A percentile compares a stretch with the other conserved stretches of the same genome.
These are phyloP conservation scores for Aleiodes sp. DNA, from an alignment of 1,140 invertebrate species.

Conservation along the genomic window DNA sequence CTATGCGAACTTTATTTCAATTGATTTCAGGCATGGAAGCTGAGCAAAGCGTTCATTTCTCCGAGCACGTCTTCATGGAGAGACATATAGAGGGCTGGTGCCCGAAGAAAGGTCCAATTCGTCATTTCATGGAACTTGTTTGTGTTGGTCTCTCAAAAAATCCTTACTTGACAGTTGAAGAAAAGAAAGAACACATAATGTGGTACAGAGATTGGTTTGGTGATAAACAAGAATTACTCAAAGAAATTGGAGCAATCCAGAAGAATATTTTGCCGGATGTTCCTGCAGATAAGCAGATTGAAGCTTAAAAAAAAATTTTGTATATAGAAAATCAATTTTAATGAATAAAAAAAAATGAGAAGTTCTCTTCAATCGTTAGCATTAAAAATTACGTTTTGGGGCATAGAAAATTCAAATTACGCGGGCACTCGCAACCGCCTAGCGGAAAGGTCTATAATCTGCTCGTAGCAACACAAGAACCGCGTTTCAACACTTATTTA, in stretches of 20 bases:
- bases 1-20: conserved; percentile 32
- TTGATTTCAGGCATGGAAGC: conserved; percentile 75
- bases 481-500: too few species aligned
- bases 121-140: conserved; percentile 97
- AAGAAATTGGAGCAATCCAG: conserved; percentile 69
- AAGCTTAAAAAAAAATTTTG: neutral
- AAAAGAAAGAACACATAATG: conserved; percentile 89
- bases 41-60: conserved; percentile 83
- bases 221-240: conserved; percentile 78
- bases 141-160: conserved; percentile 95
- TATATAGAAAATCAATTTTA: neutral
- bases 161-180: conserved; percentile 85
- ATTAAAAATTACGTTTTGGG: too few species aligned
- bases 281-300: neutral
- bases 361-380: too few species aligned
- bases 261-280: conserved; percentile 27
- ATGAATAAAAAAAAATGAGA: neutral
- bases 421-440: too few species aligned
- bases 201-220: conserved; percentile 95
- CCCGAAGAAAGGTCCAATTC: conserved; percentile 86
- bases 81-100: conserved; percentile 86
- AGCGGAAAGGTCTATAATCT: too few species aligned
- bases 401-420: too few species aligned
- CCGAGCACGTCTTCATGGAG: conserved; percentile 94
- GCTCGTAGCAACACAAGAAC: too few species aligned